Evolutionary conservation across 2,888 invertebrate genomes (phyloP).

Genomic region (Metacarcinus magister): DNA sequence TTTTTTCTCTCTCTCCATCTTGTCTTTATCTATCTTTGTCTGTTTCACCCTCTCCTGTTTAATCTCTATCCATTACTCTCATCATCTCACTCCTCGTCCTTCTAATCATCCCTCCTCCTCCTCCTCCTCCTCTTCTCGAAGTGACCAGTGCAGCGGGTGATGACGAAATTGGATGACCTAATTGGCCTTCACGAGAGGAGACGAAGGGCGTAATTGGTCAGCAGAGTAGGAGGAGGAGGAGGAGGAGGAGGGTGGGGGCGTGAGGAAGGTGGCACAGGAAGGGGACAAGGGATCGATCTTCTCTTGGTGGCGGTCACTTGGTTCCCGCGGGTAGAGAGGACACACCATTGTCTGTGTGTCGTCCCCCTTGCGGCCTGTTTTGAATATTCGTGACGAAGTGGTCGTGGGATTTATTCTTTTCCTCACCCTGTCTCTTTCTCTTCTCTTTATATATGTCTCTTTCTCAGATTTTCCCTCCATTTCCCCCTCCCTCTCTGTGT

Average conservation of each 20-base stretch:
- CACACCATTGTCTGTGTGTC: not conserved
- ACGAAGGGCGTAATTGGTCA: slow-evolving; percentile 51
- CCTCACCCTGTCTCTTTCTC: not conserved
- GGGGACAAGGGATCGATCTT: slow-evolving; percentile 9
- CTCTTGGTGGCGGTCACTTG: not conserved
- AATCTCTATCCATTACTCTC: slow-evolving; percentile 40
- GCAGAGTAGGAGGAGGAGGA: slow-evolving; percentile 27
- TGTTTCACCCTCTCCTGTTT: slow-evolving; percentile 15
- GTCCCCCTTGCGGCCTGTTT: not conserved
- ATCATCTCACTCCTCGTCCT: slow-evolving; percentile 44
- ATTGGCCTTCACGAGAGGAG: slow-evolving; percentile 53
- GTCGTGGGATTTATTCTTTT: slow-evolving; percentile 27
- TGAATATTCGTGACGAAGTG: slow-evolving; percentile 51
- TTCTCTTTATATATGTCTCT: not conserved
- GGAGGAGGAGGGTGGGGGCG: not conserved
- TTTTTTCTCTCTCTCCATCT: not conserved
- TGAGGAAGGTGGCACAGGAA: not conserved
- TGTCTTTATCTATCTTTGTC: slow-evolving; percentile 42
- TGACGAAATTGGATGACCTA: slow-evolving; percentile 53
- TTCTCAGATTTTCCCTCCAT: not conserved
- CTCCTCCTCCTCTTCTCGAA: slow-evolving; percentile 44
- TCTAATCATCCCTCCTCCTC: not conserved
- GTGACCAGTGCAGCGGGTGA: slow-evolving; percentile 49
- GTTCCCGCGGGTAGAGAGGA: not conserved
- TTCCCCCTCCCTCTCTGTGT: not conserved